Base-by-base conservation (phyloP, 2,888 invertebrate species). In the Drosophila mercatorum region DNA sequence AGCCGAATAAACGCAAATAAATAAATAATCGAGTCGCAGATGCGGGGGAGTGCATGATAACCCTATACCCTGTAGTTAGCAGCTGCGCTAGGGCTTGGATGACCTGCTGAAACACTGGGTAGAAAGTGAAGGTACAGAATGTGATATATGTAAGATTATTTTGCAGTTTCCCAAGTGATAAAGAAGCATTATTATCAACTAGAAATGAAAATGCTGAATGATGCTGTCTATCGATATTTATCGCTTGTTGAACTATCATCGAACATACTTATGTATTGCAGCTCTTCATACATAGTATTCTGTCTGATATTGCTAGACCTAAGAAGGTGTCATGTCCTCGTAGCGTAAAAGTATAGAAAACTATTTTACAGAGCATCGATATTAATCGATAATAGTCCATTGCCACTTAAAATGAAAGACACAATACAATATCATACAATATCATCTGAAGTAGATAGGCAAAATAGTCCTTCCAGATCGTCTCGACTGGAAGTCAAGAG, bases 1-100 rank as follows among this genome's bases (percentile, higher is more conserved):
- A 76, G 73, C 61, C 72, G 83, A 77, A 69, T 81, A 81, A 72
- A 81, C 79, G 79, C 71, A 87, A 72, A 81, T 81, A 83, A 86
- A 78, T 66, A 79, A 75, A 78, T 83, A 59, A 40, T 41, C 40
- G 17, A 26, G 12, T 22, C 17, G 22, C 22, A 12, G 10, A 10
- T 10, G 17, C 5, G 17, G 2, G 2, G 8, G 10, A 28, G 3
- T 40, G 17, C 12, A 10, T 5, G 40, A 14, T 28, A 5, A 4
- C 0, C 5, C 49, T 11, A 49, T 49, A 59, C 59, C 31, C 59
- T 59, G 31, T 17, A 40, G 3, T 6, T 0, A 31, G 28, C 47
- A 47, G 38, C 38, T 12, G 40, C 10, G 31, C 31, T 34, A 34
- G 31, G 6, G 31, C 4, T 17, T 22, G 22, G 11, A 0, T 3